Evolutionary conservation across 2,888 invertebrate species (phyloP).

Genomic region (Sphaerophoria rueppellii): DNA sequence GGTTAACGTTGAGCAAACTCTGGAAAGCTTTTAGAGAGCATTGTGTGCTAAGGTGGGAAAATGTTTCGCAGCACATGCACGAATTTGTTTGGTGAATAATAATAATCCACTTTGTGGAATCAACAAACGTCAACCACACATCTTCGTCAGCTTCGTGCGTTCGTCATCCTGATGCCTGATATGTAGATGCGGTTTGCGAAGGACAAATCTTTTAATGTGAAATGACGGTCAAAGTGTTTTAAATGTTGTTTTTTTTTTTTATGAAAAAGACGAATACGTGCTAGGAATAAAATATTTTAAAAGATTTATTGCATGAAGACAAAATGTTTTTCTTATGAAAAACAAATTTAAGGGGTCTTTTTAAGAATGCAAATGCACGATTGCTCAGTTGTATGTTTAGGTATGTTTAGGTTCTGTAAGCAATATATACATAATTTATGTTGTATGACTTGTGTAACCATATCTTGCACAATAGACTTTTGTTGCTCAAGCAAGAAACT

Average conservation of each 20-base stretch:
- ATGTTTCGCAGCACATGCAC: conserved; percentile 19
- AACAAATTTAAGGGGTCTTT: too few species aligned
- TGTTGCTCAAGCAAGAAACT: too few species aligned
- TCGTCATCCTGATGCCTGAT: conserved; percentile 19
- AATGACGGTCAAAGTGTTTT: conserved; percentile 46
- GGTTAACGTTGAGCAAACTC: neutral
- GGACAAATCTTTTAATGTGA: conserved; percentile 31
- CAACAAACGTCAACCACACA: conserved; percentile 59
- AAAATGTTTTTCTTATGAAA: too few species aligned
- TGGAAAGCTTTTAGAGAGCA: neutral
- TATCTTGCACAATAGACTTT: too few species aligned
- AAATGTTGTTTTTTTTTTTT: conserved; percentile 38
- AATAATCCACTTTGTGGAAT: conserved; percentile 57
- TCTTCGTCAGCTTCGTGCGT: conserved; percentile 19
- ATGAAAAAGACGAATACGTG: conserved; percentile 33
- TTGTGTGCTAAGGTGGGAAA: conserved; percentile 12
- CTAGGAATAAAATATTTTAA: conserved; percentile 20
- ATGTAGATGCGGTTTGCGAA: conserved; percentile 32
- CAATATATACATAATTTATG: too few species aligned
- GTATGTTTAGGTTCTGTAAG: too few species aligned
- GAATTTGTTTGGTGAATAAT: conserved; percentile 44
- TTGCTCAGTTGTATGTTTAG: too few species aligned
- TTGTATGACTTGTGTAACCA: too few species aligned
- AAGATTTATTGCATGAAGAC: conserved; percentile 5
- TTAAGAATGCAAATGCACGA: too few species aligned